phyloP scores from a whole-genome alignment of 2,113 vertebrate species.

The Plotosus lineatus region DNA sequence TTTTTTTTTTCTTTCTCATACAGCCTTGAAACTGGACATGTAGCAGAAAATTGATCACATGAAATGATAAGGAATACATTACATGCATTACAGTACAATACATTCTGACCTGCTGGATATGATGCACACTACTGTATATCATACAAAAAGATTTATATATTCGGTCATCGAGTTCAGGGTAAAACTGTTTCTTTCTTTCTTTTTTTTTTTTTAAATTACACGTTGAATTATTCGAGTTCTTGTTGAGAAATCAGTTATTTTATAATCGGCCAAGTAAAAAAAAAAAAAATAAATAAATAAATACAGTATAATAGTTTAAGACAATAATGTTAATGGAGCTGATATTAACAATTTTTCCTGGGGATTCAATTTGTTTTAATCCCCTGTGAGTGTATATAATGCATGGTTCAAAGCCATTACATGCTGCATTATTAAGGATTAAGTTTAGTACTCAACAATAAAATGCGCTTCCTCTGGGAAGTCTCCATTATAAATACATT shows the following conservation, averaged over 20 bases:
- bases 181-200: background rate
- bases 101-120: background rate
- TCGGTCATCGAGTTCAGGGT: slow-evolving; percentile 19
- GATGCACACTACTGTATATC: slow-evolving; percentile 11
- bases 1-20: slow-evolving; percentile 66
- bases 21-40: slow-evolving; percentile 63
- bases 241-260: background rate
- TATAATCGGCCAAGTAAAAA: slow-evolving; percentile 8
- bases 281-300: too few species aligned
- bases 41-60: slow-evolving; percentile 58
- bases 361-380: background rate
- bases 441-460: background rate
- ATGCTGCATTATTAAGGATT: background rate
- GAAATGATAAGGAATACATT: slow-evolving; percentile 46
- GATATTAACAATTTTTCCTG: background rate
- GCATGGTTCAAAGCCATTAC: background rate
- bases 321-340: background rate
- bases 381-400: background rate
- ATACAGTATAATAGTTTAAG: slow-evolving; percentile 17
- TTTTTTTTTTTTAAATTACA: slow-evolving; percentile 9
- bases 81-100: slow-evolving; percentile 4
- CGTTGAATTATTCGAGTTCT: slow-evolving; percentile 1
- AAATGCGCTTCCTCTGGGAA: background rate
- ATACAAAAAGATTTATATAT: slow-evolving; percentile 10
- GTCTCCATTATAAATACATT: background rate